phyloP scores from a whole-genome alignment of 92 coral and sea anemone genomes.

The Montipora capitata region DNA sequence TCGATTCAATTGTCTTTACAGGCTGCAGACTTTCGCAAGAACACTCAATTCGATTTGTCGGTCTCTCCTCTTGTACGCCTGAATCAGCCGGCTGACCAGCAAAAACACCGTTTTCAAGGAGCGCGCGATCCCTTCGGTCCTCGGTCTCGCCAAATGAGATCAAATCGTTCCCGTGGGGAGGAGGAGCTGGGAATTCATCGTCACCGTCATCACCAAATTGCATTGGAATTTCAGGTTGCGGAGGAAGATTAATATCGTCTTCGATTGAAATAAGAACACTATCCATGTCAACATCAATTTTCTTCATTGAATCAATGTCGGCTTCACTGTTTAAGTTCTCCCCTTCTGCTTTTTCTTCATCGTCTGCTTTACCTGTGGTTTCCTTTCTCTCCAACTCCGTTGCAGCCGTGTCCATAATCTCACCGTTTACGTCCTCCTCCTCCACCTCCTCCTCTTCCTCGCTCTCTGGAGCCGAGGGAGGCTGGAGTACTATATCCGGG shows the following conservation, averaged over 20 bases:
- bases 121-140: slow-evolving; percentile 47
- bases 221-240: slow-evolving; percentile 77
- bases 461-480: slow-evolving; percentile 87
- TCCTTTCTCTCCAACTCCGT: slow-evolving; percentile 69
- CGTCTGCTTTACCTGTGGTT: slow-evolving; percentile 4
- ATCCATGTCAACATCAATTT: slow-evolving; percentile 23
- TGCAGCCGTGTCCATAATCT: slow-evolving; percentile 67
- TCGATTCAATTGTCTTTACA: slow-evolving; percentile 39
- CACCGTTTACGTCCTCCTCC: slow-evolving; percentile 8
- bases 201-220: slow-evolving; percentile 54
- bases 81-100: slow-evolving; percentile 1
- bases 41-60: slow-evolving; percentile 71
- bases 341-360: slow-evolving; percentile 46
- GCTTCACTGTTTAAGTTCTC: slow-evolving; percentile 27
- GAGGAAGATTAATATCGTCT: slow-evolving; percentile 61
- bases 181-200: slow-evolving; percentile 85
- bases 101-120: slow-evolving; percentile 22
- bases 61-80: not conserved
- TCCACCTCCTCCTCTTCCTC: slow-evolving; percentile 73
- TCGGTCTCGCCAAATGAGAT: slow-evolving; percentile 81
- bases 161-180: slow-evolving; percentile 73
- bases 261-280: slow-evolving; percentile 48
- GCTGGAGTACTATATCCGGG: slow-evolving; percentile 83
- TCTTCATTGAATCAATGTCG: slow-evolving; percentile 26
- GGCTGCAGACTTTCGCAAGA: slow-evolving; percentile 77